Percentiles rank a stretch among this genome's conserved stretches.
These are phyloP conservation scores for Priocnemis perturbator DNA, from an alignment of 2,888 invertebrate species.

Conservation along the genomic window DNA sequence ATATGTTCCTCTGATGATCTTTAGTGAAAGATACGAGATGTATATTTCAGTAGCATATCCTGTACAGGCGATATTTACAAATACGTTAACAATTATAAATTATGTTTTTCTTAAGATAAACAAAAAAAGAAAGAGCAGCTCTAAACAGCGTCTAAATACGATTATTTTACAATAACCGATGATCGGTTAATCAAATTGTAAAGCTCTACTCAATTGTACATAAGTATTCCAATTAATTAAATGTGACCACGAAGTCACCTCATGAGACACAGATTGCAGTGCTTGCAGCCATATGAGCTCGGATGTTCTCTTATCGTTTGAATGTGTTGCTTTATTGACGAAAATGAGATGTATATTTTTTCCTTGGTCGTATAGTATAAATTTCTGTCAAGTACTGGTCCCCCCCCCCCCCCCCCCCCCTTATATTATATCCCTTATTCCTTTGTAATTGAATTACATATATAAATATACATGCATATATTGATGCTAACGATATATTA, in stretches of 20 bases:
- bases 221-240: slow-evolving; percentile 56
- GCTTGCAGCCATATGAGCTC: slow-evolving; percentile 39
- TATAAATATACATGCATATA: slow-evolving; percentile 1
- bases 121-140: slow-evolving; percentile 45
- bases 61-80: slow-evolving; percentile 51
- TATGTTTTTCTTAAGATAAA: slow-evolving; percentile 27
- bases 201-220: slow-evolving; percentile 64
- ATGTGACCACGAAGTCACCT: slow-evolving; percentile 41
- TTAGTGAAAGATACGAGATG: slow-evolving; percentile 51
- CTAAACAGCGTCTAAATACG: slow-evolving; percentile 36
- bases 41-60: slow-evolving; percentile 57
- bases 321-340: slow-evolving; percentile 26
- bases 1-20: slow-evolving; percentile 39
- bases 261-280: slow-evolving; percentile 38
- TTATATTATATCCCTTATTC: slow-evolving; percentile 23
- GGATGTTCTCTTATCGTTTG: slow-evolving; percentile 24
- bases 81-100: slow-evolving; percentile 42
- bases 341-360: slow-evolving; percentile 54
- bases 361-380: slow-evolving; percentile 46
- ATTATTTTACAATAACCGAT: slow-evolving; percentile 37
- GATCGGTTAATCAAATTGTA: slow-evolving; percentile 45
- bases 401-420: slow-evolving; percentile 20
- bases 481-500: slow-evolving; percentile 19
- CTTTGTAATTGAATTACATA: not conserved
- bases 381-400: slow-evolving; percentile 33